These are phyloP conservation scores for Dicycla oo DNA, from an alignment of 2,888 invertebrate genomes.

Conservation along the genomic window DNA sequence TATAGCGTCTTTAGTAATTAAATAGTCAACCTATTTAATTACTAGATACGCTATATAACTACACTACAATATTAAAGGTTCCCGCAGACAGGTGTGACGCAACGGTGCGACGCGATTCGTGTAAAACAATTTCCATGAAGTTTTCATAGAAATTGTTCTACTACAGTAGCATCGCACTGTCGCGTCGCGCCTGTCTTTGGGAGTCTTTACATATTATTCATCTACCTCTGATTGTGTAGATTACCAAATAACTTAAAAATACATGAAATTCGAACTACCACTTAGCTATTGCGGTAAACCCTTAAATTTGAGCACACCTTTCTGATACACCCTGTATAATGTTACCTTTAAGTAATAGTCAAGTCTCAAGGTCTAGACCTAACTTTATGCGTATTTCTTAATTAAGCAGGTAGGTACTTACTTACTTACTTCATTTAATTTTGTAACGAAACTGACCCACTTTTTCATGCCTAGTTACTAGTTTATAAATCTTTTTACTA, in stretches of 20 bases:
- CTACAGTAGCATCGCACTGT: too few relatives aligned
- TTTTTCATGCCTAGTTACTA: conserved; percentile 27
- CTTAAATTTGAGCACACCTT: too few relatives aligned
- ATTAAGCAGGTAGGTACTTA: too few relatives aligned
- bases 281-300: neutral
- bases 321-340: neutral
- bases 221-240: neutral
- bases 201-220: neutral
- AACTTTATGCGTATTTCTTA: conserved; percentile 21
- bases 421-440: conserved; percentile 7
- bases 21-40: too few relatives aligned
- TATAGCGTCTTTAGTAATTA: too few relatives aligned
- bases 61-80: too few relatives aligned
- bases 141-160: too few relatives aligned
- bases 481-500: conserved; percentile 27
- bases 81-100: too few relatives aligned
- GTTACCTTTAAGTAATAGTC: neutral
- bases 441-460: conserved; percentile 26
- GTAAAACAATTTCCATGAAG: too few relatives aligned
- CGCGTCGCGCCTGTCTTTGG: too few relatives aligned
- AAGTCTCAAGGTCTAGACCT: conserved; percentile 37
- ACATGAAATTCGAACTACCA: neutral
- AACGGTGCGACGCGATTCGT: too few relatives aligned
- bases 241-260: neutral
- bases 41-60: too few relatives aligned